Conservation (phyloP, 2,888 invertebrate genomes). For the Blastobasis lacticolella region DNA sequence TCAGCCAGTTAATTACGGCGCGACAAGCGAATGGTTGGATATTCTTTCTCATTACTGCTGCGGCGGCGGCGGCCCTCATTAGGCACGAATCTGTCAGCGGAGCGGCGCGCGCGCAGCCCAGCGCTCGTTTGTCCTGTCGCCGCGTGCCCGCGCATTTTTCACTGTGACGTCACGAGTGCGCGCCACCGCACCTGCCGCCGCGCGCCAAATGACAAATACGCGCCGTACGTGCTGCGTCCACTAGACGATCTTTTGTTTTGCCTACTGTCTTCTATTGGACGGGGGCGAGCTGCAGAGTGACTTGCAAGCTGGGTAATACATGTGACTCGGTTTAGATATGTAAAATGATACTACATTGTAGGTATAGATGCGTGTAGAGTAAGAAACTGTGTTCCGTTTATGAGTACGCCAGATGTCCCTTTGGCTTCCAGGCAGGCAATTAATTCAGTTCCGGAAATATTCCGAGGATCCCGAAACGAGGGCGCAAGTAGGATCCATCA, state of each 20-base stretch:
- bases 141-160: constrained; percentile 46
- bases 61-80: constrained; percentile 46
- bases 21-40: constrained; percentile 43
- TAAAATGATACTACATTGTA: no score
- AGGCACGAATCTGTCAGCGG: constrained; percentile 48
- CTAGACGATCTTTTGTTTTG: no score
- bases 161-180: constrained; percentile 46
- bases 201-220: constrained; percentile 44
- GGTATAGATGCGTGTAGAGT: no score
- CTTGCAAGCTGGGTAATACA: no score
- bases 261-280: no score
- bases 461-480: no score
- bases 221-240: constrained; percentile 22
- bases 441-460: no score
- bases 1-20: constrained; percentile 41
- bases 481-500: background rate
- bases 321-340: no score
- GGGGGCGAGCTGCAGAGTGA: no score
- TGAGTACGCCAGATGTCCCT: no score
- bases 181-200: constrained; percentile 46
- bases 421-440: no score
- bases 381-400: no score
- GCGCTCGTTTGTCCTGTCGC: constrained; percentile 51
- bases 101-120: constrained; percentile 35
- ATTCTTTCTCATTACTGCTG: constrained; percentile 52